phyloP scores from a whole-genome alignment of 2,113 vertebrate species.

The Pteropus alecto region DNA sequence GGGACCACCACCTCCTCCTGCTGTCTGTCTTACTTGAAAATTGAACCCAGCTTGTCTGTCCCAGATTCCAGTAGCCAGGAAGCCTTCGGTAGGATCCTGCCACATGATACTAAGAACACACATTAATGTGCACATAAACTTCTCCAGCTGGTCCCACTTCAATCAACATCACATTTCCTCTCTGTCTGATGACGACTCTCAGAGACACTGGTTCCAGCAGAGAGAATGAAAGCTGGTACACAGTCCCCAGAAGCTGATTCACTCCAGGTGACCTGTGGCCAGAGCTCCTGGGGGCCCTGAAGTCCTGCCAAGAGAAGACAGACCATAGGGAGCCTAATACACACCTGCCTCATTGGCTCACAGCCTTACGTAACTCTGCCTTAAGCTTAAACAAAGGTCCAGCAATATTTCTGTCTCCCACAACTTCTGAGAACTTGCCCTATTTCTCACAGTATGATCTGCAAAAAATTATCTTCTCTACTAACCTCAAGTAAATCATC shows the following conservation, averaged over 20 bases:
- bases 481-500: not conserved
- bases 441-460: not conserved
- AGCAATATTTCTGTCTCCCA: not conserved
- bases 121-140: fast-evolving
- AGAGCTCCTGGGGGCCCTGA: not conserved
- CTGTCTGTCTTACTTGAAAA: not conserved
- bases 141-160: not conserved
- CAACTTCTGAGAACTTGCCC: not conserved
- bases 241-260: not conserved
- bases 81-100: not conserved
- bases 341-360: not conserved
- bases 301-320: not conserved
- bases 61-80: not conserved
- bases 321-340: fast-evolving
- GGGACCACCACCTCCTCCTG: not conserved
- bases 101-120: fast-evolving
- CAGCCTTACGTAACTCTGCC: not conserved
- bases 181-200: not conserved
- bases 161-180: not conserved
- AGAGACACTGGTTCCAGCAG: not conserved
- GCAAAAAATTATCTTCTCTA: not conserved
- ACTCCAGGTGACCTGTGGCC: not conserved
- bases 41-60: not conserved
- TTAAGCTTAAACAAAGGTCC: not conserved
- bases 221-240: not conserved